Evolutionary conservation across 2,797 vertebrate species (phyloP).

Genomic region (Paratrypauchen microcephalus): DNA sequence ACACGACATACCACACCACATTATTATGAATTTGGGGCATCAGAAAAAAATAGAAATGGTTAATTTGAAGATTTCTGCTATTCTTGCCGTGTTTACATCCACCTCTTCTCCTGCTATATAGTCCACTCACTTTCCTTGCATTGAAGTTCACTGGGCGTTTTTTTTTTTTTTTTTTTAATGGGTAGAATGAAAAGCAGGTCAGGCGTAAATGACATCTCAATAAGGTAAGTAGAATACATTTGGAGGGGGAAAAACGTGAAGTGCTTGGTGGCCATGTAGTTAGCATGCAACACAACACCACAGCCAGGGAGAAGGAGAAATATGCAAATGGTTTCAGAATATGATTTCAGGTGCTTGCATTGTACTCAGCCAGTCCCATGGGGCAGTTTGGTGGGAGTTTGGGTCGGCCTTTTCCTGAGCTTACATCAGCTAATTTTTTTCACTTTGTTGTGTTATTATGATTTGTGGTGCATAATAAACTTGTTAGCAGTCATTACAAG

Average conservation of each 20-base stretch:
- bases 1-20: conserved; percentile 39
- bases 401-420: conserved; percentile 15
- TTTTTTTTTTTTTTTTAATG: conserved; percentile 8
- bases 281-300: conserved; percentile 15
- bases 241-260: not conserved
- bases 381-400: conserved; percentile 18
- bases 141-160: conserved; percentile 20
- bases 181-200: conserved; percentile 49
- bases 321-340: conserved; percentile 9
- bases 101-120: not conserved
- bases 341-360: conserved; percentile 23
- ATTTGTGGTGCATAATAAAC: conserved; percentile 5
- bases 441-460: conserved; percentile 4
- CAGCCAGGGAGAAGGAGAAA: conserved; percentile 1
- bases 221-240: conserved; percentile 29
- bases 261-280: conserved; percentile 7
- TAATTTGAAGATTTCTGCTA: conserved; percentile 44
- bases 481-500: not conserved
- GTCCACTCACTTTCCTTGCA: not conserved
- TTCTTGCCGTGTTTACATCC: conserved; percentile 38
- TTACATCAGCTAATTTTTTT: conserved; percentile 22
- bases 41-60: conserved; percentile 33
- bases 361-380: conserved; percentile 19
- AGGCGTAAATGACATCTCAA: conserved; percentile 35
- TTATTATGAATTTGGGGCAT: conserved; percentile 63